Evolutionary conservation across 2,888 invertebrate genomes (phyloP).

Genomic region (Eudasyphora cyanicolor): DNA sequence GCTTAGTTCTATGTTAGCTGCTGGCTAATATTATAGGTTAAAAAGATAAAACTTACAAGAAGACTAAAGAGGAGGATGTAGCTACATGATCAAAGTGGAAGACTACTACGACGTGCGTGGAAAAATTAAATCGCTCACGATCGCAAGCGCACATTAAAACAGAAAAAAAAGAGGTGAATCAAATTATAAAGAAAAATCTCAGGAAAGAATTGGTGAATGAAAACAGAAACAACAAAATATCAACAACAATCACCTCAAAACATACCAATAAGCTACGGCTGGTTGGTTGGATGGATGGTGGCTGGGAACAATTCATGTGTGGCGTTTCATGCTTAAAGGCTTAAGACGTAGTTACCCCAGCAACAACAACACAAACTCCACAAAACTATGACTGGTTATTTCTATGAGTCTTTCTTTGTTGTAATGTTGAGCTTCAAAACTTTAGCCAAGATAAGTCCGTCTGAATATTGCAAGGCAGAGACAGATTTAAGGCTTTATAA

Average conservation of each 20-base stretch:
- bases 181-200: slow-evolving; percentile 40
- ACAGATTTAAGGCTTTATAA: background rate
- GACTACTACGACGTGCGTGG: slow-evolving; percentile 58
- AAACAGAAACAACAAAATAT: slow-evolving; percentile 20
- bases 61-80: background rate
- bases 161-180: slow-evolving; percentile 55
- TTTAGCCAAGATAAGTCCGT: background rate
- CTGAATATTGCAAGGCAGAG: background rate
- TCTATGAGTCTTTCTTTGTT: background rate
- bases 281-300: slow-evolving; percentile 2
- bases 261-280: background rate
- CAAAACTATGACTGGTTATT: slow-evolving; percentile 17
- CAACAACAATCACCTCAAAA: background rate
- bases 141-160: background rate
- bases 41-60: background rate
- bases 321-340: slow-evolving; percentile 22
- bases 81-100: background rate
- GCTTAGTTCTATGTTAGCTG: background rate
- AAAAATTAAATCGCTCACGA: slow-evolving; percentile 52
- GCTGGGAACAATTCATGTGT: background rate
- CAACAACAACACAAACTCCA: background rate
- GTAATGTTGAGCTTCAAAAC: slow-evolving; percentile 2
- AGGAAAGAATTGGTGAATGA: slow-evolving; percentile 44
- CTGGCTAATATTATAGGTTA: background rate
- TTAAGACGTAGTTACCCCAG: slow-evolving; percentile 8